Base-by-base conservation (phyloP, 2,797 vertebrate genomes). In the Urocyon cinereoargenteus region DNA sequence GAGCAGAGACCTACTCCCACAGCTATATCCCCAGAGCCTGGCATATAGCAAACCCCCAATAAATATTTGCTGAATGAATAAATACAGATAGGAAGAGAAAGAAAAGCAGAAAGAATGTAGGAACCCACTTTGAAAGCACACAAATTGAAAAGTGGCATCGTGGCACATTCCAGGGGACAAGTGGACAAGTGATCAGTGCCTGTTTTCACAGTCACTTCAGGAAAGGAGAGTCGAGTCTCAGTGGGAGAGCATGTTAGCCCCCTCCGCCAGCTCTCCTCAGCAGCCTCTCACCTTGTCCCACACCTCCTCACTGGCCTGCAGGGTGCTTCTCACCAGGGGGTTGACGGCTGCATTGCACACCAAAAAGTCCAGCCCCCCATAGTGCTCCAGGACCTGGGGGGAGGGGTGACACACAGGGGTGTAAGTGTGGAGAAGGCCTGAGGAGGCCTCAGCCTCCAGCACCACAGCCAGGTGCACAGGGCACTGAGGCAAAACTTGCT, bases 341-440 rank as follows among this genome's bases (percentile, higher is more conserved):
- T 99, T 99, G 88, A 99, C 99, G 0, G 98, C 99, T 40, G 99
- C 99, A 0, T 99, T 99, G 77, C 99, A 99, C 55, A 99, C 99
- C 91, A 99, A 97, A 94, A 99, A 99, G 94, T 99, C 99, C 2
- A 99, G 94, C 0, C 99, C 99, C 0, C 99, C 99, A 31, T 98
- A 99, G 95, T 98, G 98, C 89, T 99, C 98, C 93, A 99, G 81
- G 45, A 99, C 98, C 99, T 99, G 34, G 3, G 22, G 90, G 91
- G 13, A 26, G 0, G 6, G 40, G 26, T 14, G 34, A 51, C 31
- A 24, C 1, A 31, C 51, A 55, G n/a, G 21, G 2, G 10, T 4
- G 0, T 85, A 24, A 62, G 61, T 16, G 2, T 72, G 19, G 53
- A 83, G n/a, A 34, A 12, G 36, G 31, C 28, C 61, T 22, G 6